Conservation (phyloP, 2,888 invertebrate genomes). For the Chironomus riparius region DNA sequence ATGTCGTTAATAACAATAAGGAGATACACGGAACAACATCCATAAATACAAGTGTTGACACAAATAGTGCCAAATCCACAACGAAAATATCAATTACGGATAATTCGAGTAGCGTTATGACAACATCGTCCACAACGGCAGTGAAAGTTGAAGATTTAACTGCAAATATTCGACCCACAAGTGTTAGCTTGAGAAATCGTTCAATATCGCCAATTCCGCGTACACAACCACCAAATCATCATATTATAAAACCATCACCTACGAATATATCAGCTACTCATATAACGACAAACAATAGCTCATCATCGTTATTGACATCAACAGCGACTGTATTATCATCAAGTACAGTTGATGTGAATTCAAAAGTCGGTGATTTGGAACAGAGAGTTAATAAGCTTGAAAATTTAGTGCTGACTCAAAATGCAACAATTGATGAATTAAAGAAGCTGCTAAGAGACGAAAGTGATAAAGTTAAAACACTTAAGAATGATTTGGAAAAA, state of each 20-base stretch:
- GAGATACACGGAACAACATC: not conserved
- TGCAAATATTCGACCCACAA: conserved; percentile 34
- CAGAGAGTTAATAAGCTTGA: conserved; percentile 39
- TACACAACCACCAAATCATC: conserved; percentile 24
- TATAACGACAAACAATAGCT: not conserved
- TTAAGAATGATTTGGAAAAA: conserved; percentile 60
- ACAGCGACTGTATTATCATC: not conserved
- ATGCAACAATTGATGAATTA: conserved; percentile 55
- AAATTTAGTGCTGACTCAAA: conserved; percentile 38
- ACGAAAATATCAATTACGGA: conserved; percentile 28
- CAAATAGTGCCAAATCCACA: conserved; percentile 14
- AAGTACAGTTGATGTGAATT: conserved; percentile 29
- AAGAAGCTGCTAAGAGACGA: conserved; percentile 52
- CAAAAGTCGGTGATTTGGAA: conserved; percentile 37
- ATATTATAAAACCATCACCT: conserved; percentile 24
- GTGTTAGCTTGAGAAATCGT: conserved; percentile 37
- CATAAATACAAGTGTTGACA: conserved; percentile 6
- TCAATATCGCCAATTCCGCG: conserved; percentile 36
- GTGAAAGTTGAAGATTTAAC: conserved; percentile 34
- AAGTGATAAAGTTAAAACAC: conserved; percentile 51
- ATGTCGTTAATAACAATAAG: not conserved
- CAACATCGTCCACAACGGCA: conserved; percentile 3
- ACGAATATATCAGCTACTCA: conserved; percentile 11
- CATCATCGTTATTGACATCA: too few relatives aligned
- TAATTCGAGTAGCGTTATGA: conserved; percentile 24